Conservation (phyloP, 2,113 vertebrate genomes). For the Prunella himalayana region DNA sequence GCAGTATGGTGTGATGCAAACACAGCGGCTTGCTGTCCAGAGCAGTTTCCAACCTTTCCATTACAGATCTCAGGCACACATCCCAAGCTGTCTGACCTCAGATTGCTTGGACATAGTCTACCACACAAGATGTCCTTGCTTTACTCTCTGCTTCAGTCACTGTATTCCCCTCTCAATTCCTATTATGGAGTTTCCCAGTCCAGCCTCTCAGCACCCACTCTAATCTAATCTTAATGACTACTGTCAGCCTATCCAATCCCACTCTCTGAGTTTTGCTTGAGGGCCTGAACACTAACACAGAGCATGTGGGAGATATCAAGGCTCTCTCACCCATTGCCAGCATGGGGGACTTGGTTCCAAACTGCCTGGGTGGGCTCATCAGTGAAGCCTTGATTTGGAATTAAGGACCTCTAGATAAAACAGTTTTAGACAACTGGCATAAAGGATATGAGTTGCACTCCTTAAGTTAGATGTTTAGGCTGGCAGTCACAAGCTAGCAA, state of each 20-base stretch:
- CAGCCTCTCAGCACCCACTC: background rate
- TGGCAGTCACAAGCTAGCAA: background rate
- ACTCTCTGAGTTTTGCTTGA: background rate
- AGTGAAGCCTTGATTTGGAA: background rate
- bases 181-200: background rate
- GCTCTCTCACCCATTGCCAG: background rate
- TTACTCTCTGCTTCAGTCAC: background rate
- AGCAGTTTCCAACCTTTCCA: background rate
- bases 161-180: background rate
- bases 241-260: background rate
- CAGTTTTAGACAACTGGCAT: background rate
- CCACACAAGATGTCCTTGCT: background rate
- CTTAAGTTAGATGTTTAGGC: background rate
- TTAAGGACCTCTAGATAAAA: background rate
- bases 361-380: constrained; percentile 32
- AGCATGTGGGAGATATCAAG: background rate
- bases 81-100: background rate
- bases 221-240: background rate
- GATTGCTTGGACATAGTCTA: background rate
- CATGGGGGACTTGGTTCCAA: background rate
- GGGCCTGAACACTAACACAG: background rate
- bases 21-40: background rate
- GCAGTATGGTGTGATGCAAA: background rate
- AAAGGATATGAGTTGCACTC: background rate
- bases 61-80: background rate